A percentile compares a stretch with the other conserved stretches of the same genome.
Conservation (phyloP, 2,113 vertebrate genomes). For the Oryctolagus cuniculus region mOryCun1.1 NC_091436.1:16881501-16882000, state of each 20-base stretch:
- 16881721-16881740: neutral
- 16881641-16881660: slow-evolving; percentile 75
- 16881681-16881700: neutral
- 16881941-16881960: fast-evolving
- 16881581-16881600: neutral
- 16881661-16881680: neutral
- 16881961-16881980: neutral
- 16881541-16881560: neutral
- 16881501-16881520: neutral
- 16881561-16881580: neutral
- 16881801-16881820: neutral
- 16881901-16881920: neutral
- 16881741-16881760: neutral
- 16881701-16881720: neutral
- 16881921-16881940: neutral
- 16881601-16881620: neutral
- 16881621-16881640: neutral
- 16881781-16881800: neutral
- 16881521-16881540: neutral
- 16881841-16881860: neutral
- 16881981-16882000: neutral
- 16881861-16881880: neutral
- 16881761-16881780: neutral
- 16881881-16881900: neutral
- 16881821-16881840: neutral